phyloP scores from a whole-genome alignment of 2,888 invertebrate genomes.

The Morpho deidamia region DNA sequence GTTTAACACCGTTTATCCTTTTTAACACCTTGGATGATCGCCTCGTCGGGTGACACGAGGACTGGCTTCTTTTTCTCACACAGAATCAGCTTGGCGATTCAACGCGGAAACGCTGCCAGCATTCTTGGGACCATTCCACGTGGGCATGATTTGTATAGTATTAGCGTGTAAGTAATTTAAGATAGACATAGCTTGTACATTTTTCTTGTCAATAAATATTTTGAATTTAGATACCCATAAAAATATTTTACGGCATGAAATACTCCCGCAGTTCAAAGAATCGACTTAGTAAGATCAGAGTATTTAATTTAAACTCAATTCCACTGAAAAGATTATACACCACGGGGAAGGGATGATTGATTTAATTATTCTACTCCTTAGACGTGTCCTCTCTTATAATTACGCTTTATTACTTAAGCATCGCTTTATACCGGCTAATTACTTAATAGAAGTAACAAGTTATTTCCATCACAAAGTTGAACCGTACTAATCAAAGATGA shows the following conservation, averaged over 20 bases:
- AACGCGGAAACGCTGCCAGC: too few species aligned
- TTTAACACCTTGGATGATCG: too few species aligned
- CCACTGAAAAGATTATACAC: constrained; percentile 71
- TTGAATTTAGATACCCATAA: too few species aligned
- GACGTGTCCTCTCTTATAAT: constrained; percentile 77
- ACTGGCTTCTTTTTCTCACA: too few species aligned
- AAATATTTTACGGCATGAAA: not conserved
- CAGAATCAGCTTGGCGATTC: too few species aligned
- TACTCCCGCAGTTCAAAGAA: constrained; percentile 44
- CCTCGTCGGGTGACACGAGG: too few species aligned
- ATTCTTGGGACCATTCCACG: too few species aligned
- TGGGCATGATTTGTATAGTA: too few species aligned
- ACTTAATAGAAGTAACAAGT: constrained; percentile 77
- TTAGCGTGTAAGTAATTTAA: too few species aligned
- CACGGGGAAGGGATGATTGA: constrained; percentile 69
- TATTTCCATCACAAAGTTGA: constrained; percentile 69
- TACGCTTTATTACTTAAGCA: constrained; percentile 76
- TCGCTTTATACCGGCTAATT: constrained; percentile 75
- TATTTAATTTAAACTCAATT: constrained; percentile 71
- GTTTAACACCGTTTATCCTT: too few species aligned
- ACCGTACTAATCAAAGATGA: constrained; percentile 61
- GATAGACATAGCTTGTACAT: too few species aligned
- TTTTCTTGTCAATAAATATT: too few species aligned
- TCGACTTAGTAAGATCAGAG: constrained; percentile 47
- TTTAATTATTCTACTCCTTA: constrained; percentile 73